Evolutionary conservation across 2,113 vertebrate species (phyloP).

Genomic region (Poeciliopsis prolifica): DNA sequence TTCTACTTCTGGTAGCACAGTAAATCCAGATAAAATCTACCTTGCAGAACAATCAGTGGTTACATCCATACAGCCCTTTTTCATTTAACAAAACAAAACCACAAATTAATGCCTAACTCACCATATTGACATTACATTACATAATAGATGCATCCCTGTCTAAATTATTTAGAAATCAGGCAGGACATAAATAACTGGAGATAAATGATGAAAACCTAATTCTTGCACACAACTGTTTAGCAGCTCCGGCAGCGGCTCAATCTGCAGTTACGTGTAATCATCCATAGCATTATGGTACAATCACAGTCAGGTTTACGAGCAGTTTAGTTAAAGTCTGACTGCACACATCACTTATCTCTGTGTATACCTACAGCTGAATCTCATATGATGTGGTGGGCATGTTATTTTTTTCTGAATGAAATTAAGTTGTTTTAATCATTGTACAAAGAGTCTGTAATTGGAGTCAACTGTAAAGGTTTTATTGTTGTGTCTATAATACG

Average conservation of each 20-base stretch:
- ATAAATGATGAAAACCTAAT: background rate
- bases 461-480: constrained; percentile 6
- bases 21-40: constrained; percentile 18
- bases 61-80: background rate
- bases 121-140: background rate
- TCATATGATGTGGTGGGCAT: background rate
- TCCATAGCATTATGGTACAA: constrained; percentile 6
- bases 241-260: background rate
- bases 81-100: too few relatives aligned
- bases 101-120: background rate
- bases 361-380: constrained; percentile 1
- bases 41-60: background rate
- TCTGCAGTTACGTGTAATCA: constrained; percentile 35
- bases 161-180: fast-evolving
- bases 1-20: background rate
- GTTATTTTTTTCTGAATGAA: background rate
- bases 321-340: background rate
- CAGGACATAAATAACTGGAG: background rate
- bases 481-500: background rate
- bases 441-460: constrained; percentile 16
- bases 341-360: constrained; percentile 30
- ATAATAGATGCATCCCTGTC: background rate
- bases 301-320: constrained; percentile 23
- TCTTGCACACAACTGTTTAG: constrained; percentile 8
- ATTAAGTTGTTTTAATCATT: constrained; percentile 6